These are phyloP conservation scores for Silvanus unidentatus DNA, from an alignment of 2,888 invertebrate species.

Conservation along the genomic window DNA sequence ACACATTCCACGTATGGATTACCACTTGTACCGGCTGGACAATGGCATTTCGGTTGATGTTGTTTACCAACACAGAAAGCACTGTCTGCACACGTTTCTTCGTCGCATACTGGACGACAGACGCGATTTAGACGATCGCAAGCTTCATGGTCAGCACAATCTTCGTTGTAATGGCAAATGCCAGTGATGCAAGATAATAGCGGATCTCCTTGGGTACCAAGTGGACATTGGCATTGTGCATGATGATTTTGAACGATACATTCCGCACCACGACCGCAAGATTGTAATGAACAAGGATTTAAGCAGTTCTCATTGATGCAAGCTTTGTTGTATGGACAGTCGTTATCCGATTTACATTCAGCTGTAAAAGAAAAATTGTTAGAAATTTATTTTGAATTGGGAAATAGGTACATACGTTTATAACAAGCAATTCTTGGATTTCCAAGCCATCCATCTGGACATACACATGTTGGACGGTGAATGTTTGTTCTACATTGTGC, in stretches of 20 bases:
- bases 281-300: conserved; percentile 64
- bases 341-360: conserved; percentile 70
- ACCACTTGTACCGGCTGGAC: conserved; percentile 68
- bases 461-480: conserved; percentile 78
- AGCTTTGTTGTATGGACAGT: conserved; percentile 79
- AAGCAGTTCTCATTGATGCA: conserved; percentile 76
- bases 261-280: conserved; percentile 74
- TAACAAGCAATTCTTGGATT: conserved; percentile 81
- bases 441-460: conserved; percentile 80
- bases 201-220: conserved; percentile 80
- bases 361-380: conserved; percentile 49
- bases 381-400: neutral
- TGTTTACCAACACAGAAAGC: conserved; percentile 69
- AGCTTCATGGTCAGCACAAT: conserved; percentile 77
- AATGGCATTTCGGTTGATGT: conserved; percentile 74
- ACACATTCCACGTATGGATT: conserved; percentile 70
- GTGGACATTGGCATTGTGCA: conserved; percentile 76
- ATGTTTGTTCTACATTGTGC: conserved; percentile 72
- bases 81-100: conserved; percentile 71
- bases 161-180: conserved; percentile 82
- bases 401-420: conserved; percentile 63
- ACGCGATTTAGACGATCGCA: conserved; percentile 79
- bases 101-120: conserved; percentile 76
- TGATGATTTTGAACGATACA: conserved; percentile 71
- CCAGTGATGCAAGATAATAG: conserved; percentile 74